Evolutionary conservation across 2,888 invertebrate species (phyloP).

Genomic region (Eugnorisma glareosa): DNA sequence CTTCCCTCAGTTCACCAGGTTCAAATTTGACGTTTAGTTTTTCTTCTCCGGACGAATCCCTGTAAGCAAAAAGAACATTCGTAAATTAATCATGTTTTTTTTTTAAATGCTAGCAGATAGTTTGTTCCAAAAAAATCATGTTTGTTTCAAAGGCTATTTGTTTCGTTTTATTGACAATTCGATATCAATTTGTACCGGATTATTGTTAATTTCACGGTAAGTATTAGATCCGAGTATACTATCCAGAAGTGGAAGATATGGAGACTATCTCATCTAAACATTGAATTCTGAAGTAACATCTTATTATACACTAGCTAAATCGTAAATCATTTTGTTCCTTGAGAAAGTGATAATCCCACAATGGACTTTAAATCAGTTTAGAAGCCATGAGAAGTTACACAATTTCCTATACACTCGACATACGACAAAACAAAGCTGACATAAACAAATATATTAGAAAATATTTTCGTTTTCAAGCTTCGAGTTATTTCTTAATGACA

Average conservation of each 20-base stretch:
- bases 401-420: background rate
- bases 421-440: conserved; percentile 16
- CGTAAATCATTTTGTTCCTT: background rate
- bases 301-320: background rate
- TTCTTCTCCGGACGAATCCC: conserved; percentile 84
- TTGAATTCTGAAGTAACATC: background rate
- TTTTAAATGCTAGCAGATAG: background rate
- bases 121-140: background rate
- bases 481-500: conserved; percentile 34
- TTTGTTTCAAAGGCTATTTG: conserved; percentile 7
- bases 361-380: background rate
- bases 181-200: background rate
- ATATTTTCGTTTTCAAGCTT: conserved; percentile 24
- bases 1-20: conserved; percentile 91
- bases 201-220: conserved; percentile 19
- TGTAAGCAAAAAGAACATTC: conserved; percentile 67
- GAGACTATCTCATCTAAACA: background rate
- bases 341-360: background rate
- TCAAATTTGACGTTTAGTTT: conserved; percentile 93
- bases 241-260: background rate
- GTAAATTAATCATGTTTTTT: background rate
- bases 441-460: conserved; percentile 34
- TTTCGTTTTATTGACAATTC: conserved; percentile 10
- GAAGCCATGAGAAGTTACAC: background rate
- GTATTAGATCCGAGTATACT: background rate